phyloP scores from a whole-genome alignment of 2,797 vertebrate species.

The Poeciliopsis paucimaculata region DNA sequence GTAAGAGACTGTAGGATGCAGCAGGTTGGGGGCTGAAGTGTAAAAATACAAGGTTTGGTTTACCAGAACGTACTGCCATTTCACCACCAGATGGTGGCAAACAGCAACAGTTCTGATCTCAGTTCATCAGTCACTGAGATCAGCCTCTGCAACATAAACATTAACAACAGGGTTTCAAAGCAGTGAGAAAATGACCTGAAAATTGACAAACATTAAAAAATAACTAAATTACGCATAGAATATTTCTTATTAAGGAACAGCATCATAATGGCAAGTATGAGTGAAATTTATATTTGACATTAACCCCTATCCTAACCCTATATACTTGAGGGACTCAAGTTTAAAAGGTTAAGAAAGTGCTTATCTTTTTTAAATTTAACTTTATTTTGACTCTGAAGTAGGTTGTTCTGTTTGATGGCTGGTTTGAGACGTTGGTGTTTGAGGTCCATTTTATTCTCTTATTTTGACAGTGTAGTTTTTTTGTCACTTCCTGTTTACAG shows the following conservation, averaged over 20 bases:
- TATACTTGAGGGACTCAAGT: not conserved
- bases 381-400: not conserved
- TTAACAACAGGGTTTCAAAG: not conserved
- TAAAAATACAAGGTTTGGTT: not conserved
- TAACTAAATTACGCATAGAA: not conserved
- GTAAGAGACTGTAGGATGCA: conserved; percentile 45
- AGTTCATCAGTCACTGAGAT: not conserved
- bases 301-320: too few species aligned
- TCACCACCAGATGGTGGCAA: conserved; percentile 11
- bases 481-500: conserved; percentile 70
- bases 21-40: not conserved
- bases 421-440: not conserved
- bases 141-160: not conserved
- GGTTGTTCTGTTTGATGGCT: not conserved
- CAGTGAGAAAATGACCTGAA: not conserved
- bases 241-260: not conserved
- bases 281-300: not conserved
- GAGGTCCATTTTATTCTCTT: not conserved
- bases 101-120: not conserved
- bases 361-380: not conserved
- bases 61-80: not conserved
- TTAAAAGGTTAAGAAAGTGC: too few species aligned
- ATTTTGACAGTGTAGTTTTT: conserved; percentile 6
- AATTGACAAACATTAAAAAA: not conserved
- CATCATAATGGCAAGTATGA: not conserved